Evolutionary conservation across 2,113 vertebrate species (phyloP), one percentile per base, ranked within the genome.

Genomic region (Python bivittatus): DNA sequence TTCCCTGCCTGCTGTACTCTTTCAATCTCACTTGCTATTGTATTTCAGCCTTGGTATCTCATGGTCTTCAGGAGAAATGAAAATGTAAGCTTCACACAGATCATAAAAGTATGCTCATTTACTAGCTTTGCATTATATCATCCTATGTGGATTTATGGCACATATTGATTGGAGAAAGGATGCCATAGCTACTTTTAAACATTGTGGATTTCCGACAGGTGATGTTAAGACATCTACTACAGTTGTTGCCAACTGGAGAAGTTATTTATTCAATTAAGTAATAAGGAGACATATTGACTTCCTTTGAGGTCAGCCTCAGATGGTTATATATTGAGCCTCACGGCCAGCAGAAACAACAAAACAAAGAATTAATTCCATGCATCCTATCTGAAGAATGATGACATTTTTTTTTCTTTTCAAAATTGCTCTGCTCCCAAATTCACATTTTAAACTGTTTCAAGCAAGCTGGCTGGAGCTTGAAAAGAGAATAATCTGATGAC

Each of bases 11-110:
- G 92, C 87, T 91, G 93, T 91, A 93, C 85, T 92, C 91, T 58
- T 86, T 27, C 84, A 42, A 27, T 61, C 33, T 79, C 38, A 79
- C 60, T 17, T 57, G 2, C 15, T 93, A 84, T 91, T 88, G 90
- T 86, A 94, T 93, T 95, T 92, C 90, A 92, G 20, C 44, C 90
- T 56, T 85, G 92, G 83, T 97, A 95, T 95, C 90, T 95, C 93
- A 93, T 0, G 0, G 1, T 87, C 22, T 84, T 86, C 9, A 84
- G 42, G 7, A 9, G 13, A 48, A n/a, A 91, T 90, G 68, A 0
- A 79, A 92, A 95, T 90, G 93, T 94, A 93, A 89, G 83, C 90
- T 91, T 93, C 44, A 17, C 0, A 0, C 0, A 38, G 90, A 90
- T 58, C 58, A n/a, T 29, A 48, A 52, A 95, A 11, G 91, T 68